Conservation (phyloP, 2,888 invertebrate genomes). For the Trichopoda pennipes region DNA sequence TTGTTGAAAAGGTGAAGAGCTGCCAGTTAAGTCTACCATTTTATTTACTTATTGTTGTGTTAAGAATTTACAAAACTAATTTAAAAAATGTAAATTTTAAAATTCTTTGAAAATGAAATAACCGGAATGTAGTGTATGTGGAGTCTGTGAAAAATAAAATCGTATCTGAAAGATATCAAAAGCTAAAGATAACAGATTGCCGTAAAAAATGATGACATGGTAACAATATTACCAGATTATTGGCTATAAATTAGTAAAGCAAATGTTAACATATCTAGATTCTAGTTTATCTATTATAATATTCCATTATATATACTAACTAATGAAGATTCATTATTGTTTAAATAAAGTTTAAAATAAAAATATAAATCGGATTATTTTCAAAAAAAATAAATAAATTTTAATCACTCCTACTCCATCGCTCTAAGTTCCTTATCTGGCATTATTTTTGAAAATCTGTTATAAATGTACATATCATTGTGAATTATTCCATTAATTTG, state of each 20-base stretch:
- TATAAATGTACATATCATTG: not conserved
- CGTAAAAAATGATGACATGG: not conserved
- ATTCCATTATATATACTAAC: too few species aligned
- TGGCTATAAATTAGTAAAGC: not conserved
- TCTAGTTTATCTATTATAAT: too few species aligned
- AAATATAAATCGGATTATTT: too few species aligned
- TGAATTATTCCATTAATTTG: constrained; percentile 40
- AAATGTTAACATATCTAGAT: too few species aligned
- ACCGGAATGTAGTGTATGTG: constrained; percentile 27
- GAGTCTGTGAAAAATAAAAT: constrained; percentile 45
- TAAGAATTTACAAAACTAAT: constrained; percentile 1
- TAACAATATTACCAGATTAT: constrained; percentile 4
- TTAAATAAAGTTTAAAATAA: too few species aligned
- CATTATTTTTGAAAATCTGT: not conserved
- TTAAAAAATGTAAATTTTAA: not conserved
- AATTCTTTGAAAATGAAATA: constrained; percentile 1
- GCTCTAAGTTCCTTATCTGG: not conserved
- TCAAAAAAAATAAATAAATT: too few species aligned
- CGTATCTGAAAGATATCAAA: constrained; percentile 25
- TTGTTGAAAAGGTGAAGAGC: constrained; percentile 90
- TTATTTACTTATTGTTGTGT: constrained; percentile 71
- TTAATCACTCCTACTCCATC: too few species aligned
- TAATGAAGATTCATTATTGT: too few species aligned
- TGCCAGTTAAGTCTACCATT: constrained; percentile 93
- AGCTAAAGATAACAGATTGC: constrained; percentile 5